phyloP scores from a whole-genome alignment of 2,797 vertebrate genomes.

The Sebastes kiyomatsui region DNA sequence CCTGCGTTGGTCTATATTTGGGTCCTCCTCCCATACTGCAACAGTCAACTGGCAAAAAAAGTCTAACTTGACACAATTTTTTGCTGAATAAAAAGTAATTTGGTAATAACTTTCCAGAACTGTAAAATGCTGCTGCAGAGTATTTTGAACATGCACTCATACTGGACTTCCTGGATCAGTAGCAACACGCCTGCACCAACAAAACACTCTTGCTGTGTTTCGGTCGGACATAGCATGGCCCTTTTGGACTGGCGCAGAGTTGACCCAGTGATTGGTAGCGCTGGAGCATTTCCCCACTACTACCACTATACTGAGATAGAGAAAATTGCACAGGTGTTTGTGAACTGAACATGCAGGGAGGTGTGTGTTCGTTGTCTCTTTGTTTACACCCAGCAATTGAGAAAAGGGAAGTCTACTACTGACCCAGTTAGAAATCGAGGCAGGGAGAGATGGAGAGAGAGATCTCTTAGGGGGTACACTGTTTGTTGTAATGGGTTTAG shows the following conservation, averaged over 20 bases:
- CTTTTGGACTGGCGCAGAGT: slow-evolving; percentile 20
- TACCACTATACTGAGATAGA: slow-evolving; percentile 22
- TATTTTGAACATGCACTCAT: neutral
- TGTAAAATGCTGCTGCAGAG: neutral
- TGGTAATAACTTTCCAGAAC: neutral
- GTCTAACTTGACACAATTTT: neutral
- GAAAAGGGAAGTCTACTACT: slow-evolving; percentile 33
- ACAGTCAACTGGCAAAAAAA: neutral
- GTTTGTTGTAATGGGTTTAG: slow-evolving; percentile 59
- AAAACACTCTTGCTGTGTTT: neutral
- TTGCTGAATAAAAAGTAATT: neutral
- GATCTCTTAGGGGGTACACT: slow-evolving; percentile 16
- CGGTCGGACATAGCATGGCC: neutral
- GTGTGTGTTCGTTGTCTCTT: slow-evolving; percentile 3
- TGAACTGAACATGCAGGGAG: neutral
- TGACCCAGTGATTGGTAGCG: slow-evolving; percentile 19
- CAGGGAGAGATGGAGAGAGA: slow-evolving; percentile 21
- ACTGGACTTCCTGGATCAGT: neutral
- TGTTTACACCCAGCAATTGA: slow-evolving; percentile 44
- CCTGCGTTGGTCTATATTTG: neutral
- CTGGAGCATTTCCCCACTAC: slow-evolving; percentile 26
- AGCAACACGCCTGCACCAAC: neutral
- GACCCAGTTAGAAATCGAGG: slow-evolving; percentile 47
- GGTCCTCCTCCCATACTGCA: neutral
- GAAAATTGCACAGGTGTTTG: slow-evolving; percentile 30